Evolutionary conservation across 2,113 vertebrate species (phyloP).

Genomic region (Grammomys surdaster): DNA sequence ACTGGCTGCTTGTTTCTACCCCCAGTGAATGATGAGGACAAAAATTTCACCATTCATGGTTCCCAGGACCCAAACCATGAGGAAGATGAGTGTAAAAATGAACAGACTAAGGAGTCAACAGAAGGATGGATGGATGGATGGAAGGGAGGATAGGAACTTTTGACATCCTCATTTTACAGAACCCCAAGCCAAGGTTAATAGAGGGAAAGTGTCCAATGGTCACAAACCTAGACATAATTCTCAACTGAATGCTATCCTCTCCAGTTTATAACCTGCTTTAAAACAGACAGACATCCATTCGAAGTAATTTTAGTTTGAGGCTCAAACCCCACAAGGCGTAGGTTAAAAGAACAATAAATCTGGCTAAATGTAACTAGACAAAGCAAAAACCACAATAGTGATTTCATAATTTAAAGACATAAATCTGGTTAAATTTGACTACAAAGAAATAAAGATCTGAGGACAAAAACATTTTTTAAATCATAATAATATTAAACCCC

Average conservation of each 20-base stretch:
- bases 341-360: slow-evolving; percentile 15
- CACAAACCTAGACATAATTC: not conserved
- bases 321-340: not conserved
- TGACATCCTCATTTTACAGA: not conserved
- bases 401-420: not conserved
- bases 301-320: slow-evolving; percentile 12
- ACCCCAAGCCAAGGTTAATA: not conserved
- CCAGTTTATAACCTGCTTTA: not conserved
- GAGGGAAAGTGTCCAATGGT: not conserved
- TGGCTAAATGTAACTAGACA: slow-evolving; percentile 26
- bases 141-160: not conserved
- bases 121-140: not conserved
- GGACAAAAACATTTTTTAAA: not conserved
- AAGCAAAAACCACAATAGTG: not conserved
- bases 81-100: not conserved
- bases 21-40: not conserved
- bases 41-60: not conserved
- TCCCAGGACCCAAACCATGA: not conserved
- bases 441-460: not conserved
- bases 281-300: slow-evolving; percentile 19
- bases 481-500: not conserved
- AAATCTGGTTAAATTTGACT: slow-evolving; percentile 43
- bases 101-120: not conserved
- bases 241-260: not conserved
- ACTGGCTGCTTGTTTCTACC: not conserved